phyloP scores from a whole-genome alignment of 2,888 invertebrate species.

The Pyralis farinalis region DNA sequence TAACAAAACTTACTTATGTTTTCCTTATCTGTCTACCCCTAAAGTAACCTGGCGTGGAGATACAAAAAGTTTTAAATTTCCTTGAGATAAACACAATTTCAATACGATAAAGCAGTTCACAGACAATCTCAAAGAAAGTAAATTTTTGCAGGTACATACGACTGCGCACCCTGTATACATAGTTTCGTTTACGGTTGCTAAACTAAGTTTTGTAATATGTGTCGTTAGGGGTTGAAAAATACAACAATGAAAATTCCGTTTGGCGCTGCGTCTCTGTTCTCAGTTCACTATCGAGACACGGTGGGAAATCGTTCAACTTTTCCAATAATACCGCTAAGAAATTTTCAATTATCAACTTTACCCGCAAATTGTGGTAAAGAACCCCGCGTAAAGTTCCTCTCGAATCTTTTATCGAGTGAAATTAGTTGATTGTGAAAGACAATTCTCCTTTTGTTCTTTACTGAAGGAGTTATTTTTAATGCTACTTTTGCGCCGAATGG shows the following conservation, averaged over 20 bases:
- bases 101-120: no score
- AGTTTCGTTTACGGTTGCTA: no score
- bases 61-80: no score
- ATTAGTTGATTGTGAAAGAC: conserved; percentile 19
- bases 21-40: no score
- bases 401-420: conserved; percentile 25
- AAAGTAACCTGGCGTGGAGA: no score
- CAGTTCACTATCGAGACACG: conserved; percentile 36
- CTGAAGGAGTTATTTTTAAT: conserved; percentile 6
- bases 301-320: conserved; percentile 42
- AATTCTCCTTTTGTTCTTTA: conserved; percentile 3
- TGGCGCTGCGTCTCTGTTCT: conserved; percentile 16
- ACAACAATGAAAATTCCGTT: background rate
- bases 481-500: conserved; percentile 13
- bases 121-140: no score
- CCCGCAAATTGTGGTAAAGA: conserved; percentile 31
- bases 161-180: no score
- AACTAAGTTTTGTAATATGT: no score
- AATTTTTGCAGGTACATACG: no score
- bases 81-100: no score
- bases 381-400: conserved; percentile 24
- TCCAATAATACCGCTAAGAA: conserved; percentile 50
- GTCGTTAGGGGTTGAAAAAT: no score
- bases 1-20: no score
- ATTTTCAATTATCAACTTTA: conserved; percentile 61